phyloP scores from a whole-genome alignment of 2,113 vertebrate species.

The Sinocyclocheilus grahami region DNA sequence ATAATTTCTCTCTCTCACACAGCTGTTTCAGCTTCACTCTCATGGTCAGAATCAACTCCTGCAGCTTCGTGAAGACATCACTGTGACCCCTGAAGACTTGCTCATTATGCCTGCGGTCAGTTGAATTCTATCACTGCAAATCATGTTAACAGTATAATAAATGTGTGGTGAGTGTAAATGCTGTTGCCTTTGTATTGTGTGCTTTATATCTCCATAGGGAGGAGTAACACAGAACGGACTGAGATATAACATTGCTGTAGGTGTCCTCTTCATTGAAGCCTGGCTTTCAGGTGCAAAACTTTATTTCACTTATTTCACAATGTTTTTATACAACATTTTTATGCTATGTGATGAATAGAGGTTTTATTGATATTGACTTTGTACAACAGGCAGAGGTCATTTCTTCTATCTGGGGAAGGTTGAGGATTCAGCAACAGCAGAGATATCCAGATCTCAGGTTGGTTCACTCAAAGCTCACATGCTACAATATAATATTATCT shows the following conservation, averaged over 20 bases:
- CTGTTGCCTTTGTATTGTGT: background rate
- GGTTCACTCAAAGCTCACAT: background rate
- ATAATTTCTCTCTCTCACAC: background rate
- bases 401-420: constrained; percentile 77
- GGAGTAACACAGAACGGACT: constrained; percentile 75
- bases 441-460: constrained; percentile 81
- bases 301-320: background rate
- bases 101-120: constrained; percentile 74
- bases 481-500: background rate
- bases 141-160: background rate
- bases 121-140: background rate
- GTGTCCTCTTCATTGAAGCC: constrained; percentile 78
- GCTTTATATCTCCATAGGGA: constrained; percentile 61
- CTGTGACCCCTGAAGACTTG: constrained; percentile 67
- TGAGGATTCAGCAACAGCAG: constrained; percentile 79
- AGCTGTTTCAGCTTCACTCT: constrained; percentile 74
- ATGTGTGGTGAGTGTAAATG: background rate
- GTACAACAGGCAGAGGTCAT: constrained; percentile 68
- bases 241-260: constrained; percentile 76
- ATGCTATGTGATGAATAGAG: background rate
- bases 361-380: background rate
- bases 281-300: constrained; percentile 77
- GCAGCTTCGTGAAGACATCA: constrained; percentile 63
- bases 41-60: constrained; percentile 71
- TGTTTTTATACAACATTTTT: background rate